Conservation (phyloP, 2,113 vertebrate species). For the Brachirus orientalis region DNA sequence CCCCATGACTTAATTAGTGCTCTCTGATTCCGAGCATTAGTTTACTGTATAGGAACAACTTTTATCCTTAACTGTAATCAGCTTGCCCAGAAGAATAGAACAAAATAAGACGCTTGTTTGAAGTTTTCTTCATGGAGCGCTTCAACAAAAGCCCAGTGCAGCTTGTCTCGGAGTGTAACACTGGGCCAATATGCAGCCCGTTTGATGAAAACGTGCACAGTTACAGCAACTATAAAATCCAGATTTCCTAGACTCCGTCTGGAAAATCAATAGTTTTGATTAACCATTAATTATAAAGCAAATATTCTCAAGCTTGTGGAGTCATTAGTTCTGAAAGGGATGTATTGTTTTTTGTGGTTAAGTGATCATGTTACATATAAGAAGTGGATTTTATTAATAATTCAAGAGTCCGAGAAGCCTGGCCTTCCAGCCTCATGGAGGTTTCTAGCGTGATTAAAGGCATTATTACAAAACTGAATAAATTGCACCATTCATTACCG, state of each 20-base stretch:
- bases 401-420: conserved; percentile 45
- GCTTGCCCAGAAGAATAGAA: conserved; percentile 78
- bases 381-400: conserved; percentile 59
- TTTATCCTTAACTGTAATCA: conserved; percentile 81
- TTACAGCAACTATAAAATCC: conserved; percentile 53
- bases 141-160: conserved; percentile 73
- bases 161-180: conserved; percentile 50
- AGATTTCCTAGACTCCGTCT: conserved; percentile 25
- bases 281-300: conserved; percentile 48
- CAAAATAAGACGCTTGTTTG: conserved; percentile 75
- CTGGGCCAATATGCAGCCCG: conserved; percentile 50
- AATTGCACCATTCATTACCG: conserved; percentile 65
- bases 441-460: conserved; percentile 61
- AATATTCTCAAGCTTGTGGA: conserved; percentile 35
- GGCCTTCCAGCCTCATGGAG: conserved; percentile 24
- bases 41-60: conserved; percentile 82
- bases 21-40: conserved; percentile 79
- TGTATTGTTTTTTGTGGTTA: conserved; percentile 50
- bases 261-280: conserved; percentile 63
- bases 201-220: conserved; percentile 55
- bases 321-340: conserved; percentile 45
- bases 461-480: conserved; percentile 69
- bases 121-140: conserved; percentile 77
- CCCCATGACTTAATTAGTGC: conserved; percentile 83
- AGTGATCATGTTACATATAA: conserved; percentile 55